These are phyloP conservation scores for Eupithecia centaureata DNA, from an alignment of 2,888 invertebrate genomes.

Conservation along the genomic window DNA sequence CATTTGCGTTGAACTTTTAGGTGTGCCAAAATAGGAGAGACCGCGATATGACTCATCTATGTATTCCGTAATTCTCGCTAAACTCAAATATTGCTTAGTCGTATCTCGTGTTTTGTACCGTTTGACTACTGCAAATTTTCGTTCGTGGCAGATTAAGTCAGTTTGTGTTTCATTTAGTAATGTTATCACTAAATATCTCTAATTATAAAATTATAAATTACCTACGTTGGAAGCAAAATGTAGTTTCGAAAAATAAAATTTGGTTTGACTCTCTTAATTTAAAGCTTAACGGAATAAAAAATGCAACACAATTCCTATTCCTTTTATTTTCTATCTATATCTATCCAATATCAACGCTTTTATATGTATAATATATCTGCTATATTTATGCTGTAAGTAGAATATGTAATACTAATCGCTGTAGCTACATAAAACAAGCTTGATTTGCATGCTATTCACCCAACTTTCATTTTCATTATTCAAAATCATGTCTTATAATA, in stretches of 20 bases:
- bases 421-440: constrained; percentile 14
- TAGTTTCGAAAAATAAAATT: neutral
- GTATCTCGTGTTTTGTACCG: constrained; percentile 8
- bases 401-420: neutral
- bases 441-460: constrained; percentile 40
- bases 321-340: neutral
- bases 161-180: neutral
- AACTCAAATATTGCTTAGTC: constrained; percentile 10
- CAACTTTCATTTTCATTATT: constrained; percentile 33
- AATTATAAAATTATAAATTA: neutral
- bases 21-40: constrained; percentile 36
- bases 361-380: constrained; percentile 12
- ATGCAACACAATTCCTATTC: neutral
- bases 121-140: constrained; percentile 7
- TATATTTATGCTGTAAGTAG: neutral
- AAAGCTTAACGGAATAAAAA: neutral
- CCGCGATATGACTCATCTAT: constrained; percentile 38
- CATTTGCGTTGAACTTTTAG: constrained; percentile 39
- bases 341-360: neutral
- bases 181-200: neutral
- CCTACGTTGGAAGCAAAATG: neutral
- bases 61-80: constrained; percentile 9
- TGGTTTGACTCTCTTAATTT: neutral
- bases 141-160: neutral
- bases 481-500: constrained; percentile 13